A percentile compares a stretch with the other conserved stretches of the same genome.
These are phyloP conservation scores for Cryptocephalus primarius DNA, from an alignment of 2,888 invertebrate genomes.

Conservation along the genomic window DNA sequence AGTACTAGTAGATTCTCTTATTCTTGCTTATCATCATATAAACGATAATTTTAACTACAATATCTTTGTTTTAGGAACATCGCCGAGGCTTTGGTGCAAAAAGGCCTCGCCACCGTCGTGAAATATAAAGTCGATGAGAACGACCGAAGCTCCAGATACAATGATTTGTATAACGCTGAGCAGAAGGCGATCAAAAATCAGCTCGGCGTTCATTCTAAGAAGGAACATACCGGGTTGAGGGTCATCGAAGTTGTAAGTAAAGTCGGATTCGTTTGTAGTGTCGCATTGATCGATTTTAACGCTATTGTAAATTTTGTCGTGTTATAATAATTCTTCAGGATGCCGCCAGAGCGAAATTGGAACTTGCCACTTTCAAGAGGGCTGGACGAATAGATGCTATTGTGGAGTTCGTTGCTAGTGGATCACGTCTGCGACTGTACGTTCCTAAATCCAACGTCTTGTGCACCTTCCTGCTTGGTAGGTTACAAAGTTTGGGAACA, in stretches of 20 bases:
- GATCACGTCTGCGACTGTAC: constrained; percentile 85
- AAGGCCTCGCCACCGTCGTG: constrained; percentile 88
- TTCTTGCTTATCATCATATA: too few relatives aligned
- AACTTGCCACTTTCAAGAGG: constrained; percentile 86
- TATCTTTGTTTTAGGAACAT: constrained; percentile 56
- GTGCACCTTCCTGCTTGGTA: constrained; percentile 86
- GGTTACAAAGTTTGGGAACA: constrained; percentile 20
- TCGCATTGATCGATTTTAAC: not conserved
- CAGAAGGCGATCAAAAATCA: constrained; percentile 80
- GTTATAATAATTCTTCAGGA: constrained; percentile 41
- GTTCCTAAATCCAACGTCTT: constrained; percentile 91
- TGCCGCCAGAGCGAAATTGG: constrained; percentile 76
- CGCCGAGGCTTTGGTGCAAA: constrained; percentile 84
- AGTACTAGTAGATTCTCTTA: not conserved
- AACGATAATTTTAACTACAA: too few relatives aligned
- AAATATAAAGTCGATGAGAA: constrained; percentile 93
- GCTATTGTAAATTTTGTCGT: not conserved
- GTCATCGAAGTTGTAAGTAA: constrained; percentile 68
- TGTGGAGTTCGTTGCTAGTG: constrained; percentile 95
- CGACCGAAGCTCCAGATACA: constrained; percentile 87
- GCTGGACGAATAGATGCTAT: constrained; percentile 83
- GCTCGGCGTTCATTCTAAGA: constrained; percentile 77
- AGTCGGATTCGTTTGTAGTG: not conserved
- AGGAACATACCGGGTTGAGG: constrained; percentile 73
- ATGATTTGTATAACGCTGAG: constrained; percentile 86